A percentile compares a stretch with the other conserved stretches of the same genome.
Evolutionary conservation across 2,113 vertebrate species (phyloP).

Genomic region (Myotis yumanensis): DNA sequence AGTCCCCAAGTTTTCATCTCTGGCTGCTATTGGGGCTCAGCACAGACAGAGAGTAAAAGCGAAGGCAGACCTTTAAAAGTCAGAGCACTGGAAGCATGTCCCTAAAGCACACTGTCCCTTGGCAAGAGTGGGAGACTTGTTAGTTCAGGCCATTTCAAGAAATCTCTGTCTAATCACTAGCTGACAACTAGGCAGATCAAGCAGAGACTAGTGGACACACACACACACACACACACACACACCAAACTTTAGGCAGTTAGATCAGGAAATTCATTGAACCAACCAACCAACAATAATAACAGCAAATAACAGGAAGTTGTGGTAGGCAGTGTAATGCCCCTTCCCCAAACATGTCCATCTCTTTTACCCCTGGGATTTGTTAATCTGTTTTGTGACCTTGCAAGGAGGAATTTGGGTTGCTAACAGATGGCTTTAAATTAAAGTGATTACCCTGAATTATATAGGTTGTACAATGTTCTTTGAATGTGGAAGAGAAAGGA

Average conservation of each 20-base stretch:
- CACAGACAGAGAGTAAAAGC: neutral
- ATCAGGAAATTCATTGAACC: neutral
- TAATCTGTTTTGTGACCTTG: neutral
- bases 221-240: neutral
- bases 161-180: neutral
- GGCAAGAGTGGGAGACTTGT: neutral
- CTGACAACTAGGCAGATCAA: neutral
- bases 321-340: neutral
- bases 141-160: neutral
- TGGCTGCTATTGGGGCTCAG: neutral
- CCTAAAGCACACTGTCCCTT: neutral
- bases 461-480: neutral
- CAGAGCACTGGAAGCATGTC: neutral
- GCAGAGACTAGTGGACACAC: neutral
- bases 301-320: neutral
- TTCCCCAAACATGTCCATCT: neutral
- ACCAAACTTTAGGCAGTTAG: neutral
- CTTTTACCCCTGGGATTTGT: neutral
- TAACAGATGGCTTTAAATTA: neutral
- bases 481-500: neutral
- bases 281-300: neutral
- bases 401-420: neutral
- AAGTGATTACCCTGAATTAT: neutral
- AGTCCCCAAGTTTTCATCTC: neutral
- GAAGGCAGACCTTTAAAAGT: neutral